A percentile compares a stretch with the other conserved stretches of the same genome.
phyloP scores from a whole-genome alignment of 2,888 invertebrate genomes.

The Leptinotarsa peninsularis region DNA sequence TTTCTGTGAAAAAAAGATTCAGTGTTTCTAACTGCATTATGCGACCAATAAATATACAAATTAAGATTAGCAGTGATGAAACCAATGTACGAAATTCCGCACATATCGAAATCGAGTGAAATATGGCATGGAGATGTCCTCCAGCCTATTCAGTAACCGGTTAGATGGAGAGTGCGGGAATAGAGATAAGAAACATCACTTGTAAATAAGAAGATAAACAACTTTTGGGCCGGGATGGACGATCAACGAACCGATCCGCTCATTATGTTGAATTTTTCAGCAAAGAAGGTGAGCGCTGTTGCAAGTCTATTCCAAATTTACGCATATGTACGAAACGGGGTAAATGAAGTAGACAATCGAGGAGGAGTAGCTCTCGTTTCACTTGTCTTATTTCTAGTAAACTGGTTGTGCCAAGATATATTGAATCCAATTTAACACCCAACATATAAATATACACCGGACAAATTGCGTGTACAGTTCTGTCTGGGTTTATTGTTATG shows the following conservation, averaged over 20 bases:
- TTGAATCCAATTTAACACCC: too few species aligned
- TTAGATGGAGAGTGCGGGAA: constrained; percentile 32
- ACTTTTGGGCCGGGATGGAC: constrained; percentile 20
- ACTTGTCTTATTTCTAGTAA: too few species aligned
- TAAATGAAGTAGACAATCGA: too few species aligned
- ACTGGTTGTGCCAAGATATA: too few species aligned
- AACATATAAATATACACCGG: too few species aligned
- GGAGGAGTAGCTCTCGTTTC: too few species aligned
- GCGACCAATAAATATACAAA: too few species aligned
- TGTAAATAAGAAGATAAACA: constrained; percentile 39
- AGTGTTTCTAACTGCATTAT: too few species aligned
- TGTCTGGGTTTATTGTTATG: too few species aligned
- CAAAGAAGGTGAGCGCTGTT: background rate
- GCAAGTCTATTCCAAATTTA: background rate
- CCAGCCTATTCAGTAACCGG: constrained; percentile 32
- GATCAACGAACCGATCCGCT: constrained; percentile 27
- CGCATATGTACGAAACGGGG: too few species aligned
- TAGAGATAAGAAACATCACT: constrained; percentile 31
- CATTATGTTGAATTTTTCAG: constrained; percentile 27
- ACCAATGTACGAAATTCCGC: constrained; percentile 7
- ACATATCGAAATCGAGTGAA: constrained; percentile 14
- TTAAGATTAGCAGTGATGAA: background rate
- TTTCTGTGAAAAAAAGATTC: too few species aligned
- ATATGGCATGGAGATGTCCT: constrained; percentile 33
- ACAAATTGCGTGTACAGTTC: too few species aligned